Evolutionary conservation across 2,797 vertebrate genomes (phyloP).

Genomic region (Lateolabrax maculatus): DNA sequence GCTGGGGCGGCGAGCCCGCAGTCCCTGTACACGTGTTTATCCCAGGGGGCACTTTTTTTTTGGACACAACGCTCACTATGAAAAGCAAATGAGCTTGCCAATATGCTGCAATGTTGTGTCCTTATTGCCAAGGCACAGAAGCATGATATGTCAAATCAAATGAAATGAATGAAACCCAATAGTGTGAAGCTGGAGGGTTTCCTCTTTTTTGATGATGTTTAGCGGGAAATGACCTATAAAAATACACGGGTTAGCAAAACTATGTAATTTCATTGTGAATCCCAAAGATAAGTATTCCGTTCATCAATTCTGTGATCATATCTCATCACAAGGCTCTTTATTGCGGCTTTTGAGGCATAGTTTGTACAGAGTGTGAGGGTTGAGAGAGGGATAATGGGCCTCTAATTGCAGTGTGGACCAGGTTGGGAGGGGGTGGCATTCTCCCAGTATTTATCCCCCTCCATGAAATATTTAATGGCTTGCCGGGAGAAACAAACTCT

Average conservation of each 20-base stretch:
- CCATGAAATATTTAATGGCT: constrained; percentile 88
- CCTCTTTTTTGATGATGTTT: constrained; percentile 62
- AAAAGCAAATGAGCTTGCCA: constrained; percentile 99
- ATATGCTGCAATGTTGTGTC: constrained; percentile 99
- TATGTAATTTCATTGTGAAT: constrained; percentile 73
- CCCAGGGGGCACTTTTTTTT: constrained; percentile 91
- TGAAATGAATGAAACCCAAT: constrained; percentile 93
- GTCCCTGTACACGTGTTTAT: constrained; percentile 94
- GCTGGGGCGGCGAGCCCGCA: constrained; percentile 93
- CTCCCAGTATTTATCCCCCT: constrained; percentile 79
- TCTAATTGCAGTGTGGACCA: constrained; percentile 84
- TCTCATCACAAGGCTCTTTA: constrained; percentile 78
- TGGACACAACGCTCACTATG: constrained; percentile 95
- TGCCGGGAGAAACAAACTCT: constrained; percentile 83
- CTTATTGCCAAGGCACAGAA: constrained; percentile 97
- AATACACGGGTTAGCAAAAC: constrained; percentile 68
- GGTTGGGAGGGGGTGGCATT: constrained; percentile 72
- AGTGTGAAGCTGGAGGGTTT: constrained; percentile 79
- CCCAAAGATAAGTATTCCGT: constrained; percentile 72
- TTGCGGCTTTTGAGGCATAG: constrained; percentile 75
- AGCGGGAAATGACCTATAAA: constrained; percentile 75
- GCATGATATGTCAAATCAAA: constrained; percentile 95
- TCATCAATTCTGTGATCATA: constrained; percentile 76
- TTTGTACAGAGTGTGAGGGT: constrained; percentile 76
- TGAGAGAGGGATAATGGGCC: constrained; percentile 78